Percentiles rank a stretch among this genome's conserved stretches.
Conservation (phyloP, 2,113 vertebrate genomes). For the Saimiri boliviensis region DNA sequence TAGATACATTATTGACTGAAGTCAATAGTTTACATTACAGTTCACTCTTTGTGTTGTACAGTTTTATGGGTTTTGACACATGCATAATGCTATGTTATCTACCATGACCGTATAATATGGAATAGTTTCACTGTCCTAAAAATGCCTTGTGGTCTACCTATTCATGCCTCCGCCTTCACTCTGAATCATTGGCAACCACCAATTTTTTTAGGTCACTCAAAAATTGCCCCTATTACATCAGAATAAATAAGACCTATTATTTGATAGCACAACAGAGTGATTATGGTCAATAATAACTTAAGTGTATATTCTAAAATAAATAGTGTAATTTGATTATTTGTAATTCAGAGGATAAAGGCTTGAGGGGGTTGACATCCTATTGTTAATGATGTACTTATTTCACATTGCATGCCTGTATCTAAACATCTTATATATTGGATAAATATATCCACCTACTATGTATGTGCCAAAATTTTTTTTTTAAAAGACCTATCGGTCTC, state of each 20-base stretch:
- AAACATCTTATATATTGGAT: too few species aligned
- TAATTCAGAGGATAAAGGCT: too few species aligned
- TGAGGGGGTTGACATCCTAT: too few species aligned
- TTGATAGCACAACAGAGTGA: too few species aligned
- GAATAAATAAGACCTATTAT: too few species aligned
- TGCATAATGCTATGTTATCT: not conserved
- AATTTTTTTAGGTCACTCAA: not conserved
- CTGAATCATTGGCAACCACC: not conserved
- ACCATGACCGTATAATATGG: not conserved
- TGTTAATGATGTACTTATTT: too few species aligned
- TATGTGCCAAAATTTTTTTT: too few species aligned
- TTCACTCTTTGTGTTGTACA: not conserved
- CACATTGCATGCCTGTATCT: too few species aligned
- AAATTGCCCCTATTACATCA: not conserved
- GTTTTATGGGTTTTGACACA: not conserved
- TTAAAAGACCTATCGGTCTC: not conserved
- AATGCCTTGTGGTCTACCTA: not conserved
- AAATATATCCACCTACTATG: too few species aligned
- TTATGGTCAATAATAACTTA: too few species aligned
- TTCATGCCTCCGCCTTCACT: not conserved
- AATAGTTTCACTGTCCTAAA: not conserved
- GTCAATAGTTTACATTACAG: not conserved
- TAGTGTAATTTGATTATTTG: too few species aligned
- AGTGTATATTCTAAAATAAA: too few species aligned
- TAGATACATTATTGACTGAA: not conserved